phyloP scores from a whole-genome alignment of 64 coral and sea anemone genomes.

The Montipora cactus region DNA sequence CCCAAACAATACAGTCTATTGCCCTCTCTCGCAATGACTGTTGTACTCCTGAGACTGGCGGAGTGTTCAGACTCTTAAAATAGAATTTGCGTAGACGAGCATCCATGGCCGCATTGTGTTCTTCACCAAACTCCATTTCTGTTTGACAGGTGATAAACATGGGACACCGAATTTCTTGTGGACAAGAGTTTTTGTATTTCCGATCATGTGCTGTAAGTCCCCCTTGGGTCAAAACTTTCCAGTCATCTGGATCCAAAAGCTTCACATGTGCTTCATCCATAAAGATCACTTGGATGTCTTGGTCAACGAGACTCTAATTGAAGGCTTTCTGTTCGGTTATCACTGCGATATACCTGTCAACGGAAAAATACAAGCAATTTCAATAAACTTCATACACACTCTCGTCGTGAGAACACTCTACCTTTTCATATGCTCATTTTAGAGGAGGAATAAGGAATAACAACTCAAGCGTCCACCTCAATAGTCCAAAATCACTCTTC shows the following conservation, averaged over 20 bases:
- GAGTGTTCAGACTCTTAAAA: not conserved
- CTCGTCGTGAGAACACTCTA: no score
- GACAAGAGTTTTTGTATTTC: not conserved
- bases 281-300: no score
- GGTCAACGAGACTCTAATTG: no score
- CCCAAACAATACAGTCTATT: constrained; percentile 1
- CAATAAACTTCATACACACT: no score
- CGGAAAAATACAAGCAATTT: no score
- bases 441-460: no score
- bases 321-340: no score
- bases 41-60: not conserved
- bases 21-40: not conserved
- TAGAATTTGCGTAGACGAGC: not conserved
- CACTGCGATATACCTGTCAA: no score
- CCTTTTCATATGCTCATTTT: no score
- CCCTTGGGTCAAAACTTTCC: not conserved
- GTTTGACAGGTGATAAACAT: constrained; percentile 12
- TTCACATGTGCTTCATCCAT: not conserved
- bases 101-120: not conserved
- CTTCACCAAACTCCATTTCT: not conserved
- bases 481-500: no score
- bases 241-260: not conserved
- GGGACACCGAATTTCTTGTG: not conserved
- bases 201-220: not conserved
- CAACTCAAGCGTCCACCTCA: no score